phyloP scores from a whole-genome alignment of 2,113 vertebrate genomes.

The Leptocoma aspasia region DNA sequence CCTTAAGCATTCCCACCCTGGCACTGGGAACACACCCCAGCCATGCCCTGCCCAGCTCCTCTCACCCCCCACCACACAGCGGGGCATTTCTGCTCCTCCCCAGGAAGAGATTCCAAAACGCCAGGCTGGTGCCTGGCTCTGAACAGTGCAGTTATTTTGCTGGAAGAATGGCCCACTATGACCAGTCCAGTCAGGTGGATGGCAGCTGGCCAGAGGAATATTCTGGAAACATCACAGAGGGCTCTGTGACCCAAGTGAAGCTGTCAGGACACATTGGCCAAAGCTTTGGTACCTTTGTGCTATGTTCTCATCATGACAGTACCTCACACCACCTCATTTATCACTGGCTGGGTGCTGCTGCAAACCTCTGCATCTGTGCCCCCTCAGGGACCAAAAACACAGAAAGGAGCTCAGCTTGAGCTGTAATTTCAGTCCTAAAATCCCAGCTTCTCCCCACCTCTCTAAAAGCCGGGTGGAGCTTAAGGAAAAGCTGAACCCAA shows the following conservation, averaged over 20 bases:
- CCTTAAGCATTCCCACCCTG: rapidly evolving
- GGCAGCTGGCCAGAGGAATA: not conserved
- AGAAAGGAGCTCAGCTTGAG: not conserved
- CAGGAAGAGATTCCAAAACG: not conserved
- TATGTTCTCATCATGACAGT: rapidly evolving
- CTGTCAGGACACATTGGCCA: not conserved
- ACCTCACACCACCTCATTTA: not conserved
- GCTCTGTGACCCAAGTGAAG: not conserved
- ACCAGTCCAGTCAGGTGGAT: not conserved
- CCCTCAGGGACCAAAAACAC: not conserved
- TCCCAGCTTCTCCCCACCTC: not conserved
- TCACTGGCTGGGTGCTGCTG: not conserved
- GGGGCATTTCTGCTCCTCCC: not conserved
- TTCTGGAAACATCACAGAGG: not conserved
- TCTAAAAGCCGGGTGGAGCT: not conserved
- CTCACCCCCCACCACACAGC: rapidly evolving
- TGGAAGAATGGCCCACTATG: constrained; percentile 9
- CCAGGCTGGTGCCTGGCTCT: not conserved
- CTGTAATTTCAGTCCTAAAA: not conserved
- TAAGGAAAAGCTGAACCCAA: not conserved
- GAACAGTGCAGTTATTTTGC: not conserved
- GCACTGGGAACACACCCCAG: not conserved
- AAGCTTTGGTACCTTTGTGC: not conserved
- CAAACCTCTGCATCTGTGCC: not conserved
- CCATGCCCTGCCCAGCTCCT: not conserved